Base-by-base conservation (phyloP, 1,140 invertebrate species). In the Elymnias hypermnestra region DNA sequence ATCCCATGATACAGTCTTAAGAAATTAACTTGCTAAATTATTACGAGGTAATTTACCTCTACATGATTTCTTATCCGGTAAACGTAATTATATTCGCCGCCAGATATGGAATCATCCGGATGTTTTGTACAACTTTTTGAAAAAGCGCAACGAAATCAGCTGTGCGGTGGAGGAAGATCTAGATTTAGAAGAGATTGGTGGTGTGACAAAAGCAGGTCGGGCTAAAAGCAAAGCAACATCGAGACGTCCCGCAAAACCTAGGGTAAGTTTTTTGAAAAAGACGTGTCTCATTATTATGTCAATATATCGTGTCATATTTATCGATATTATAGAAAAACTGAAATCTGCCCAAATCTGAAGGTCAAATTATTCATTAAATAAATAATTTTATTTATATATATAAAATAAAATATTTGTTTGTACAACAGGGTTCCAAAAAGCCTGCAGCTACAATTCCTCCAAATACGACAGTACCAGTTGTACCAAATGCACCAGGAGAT, bases 51-150 rank as follows among this genome's bases (percentile, higher is more conserved):
- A n/a, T n/a, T n/a, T n/a, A n/a, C n/a, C n/a, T n/a, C n/a, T n/a
- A n/a, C n/a, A n/a, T n/a, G n/a, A n/a, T n/a, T n/a, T n/a, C n/a
- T n/a, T n/a, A n/a, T n/a, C n/a, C n/a, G n/a, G n/a, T n/a, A n/a
- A n/a, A n/a, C n/a, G n/a, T n/a, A n/a, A n/a, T n/a, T n/a, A n/a
- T n/a, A n/a, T n/a, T n/a, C n/a, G n/a, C n/a, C n/a, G n/a, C 31
- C 71, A 94, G 91, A 99, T 99, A 57, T 99, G 98, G 97, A 99
- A 99, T 77, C 98, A 99, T 88, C 98, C 98, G 0, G 98, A 99
- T 86, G 94, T 99, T 35, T 77, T 99, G 18, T 97, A 97, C 70
- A 93, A 97, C 74, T 95, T 97, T 72, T 73, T 98, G 29, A 92
- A 93, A 66, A 96, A 97, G 72, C 90, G 93, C 42, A 91, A 91